phyloP scores from a whole-genome alignment of 2,113 vertebrate species.

The Dolichotis patagonum region DNA sequence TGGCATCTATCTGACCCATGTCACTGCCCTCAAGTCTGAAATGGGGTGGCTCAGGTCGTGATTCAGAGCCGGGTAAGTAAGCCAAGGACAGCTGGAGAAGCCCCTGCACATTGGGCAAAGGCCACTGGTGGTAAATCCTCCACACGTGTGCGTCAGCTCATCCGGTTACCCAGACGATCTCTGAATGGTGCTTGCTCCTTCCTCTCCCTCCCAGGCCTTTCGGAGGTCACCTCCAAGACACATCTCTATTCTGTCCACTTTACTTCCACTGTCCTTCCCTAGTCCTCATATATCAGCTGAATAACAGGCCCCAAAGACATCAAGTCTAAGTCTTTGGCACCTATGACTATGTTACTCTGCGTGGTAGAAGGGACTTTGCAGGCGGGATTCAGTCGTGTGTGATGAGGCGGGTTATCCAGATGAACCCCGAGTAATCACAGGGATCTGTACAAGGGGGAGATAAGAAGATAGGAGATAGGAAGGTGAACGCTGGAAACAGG shows the following conservation, averaged over 20 bases:
- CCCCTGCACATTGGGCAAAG: neutral
- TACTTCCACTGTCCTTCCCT: neutral
- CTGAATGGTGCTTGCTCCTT: too few species aligned
- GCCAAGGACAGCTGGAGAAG: neutral
- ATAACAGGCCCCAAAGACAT: neutral
- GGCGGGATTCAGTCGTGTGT: neutral
- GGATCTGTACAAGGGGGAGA: neutral
- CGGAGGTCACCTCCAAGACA: neutral
- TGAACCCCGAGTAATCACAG: neutral
- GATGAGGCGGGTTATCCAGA: neutral
- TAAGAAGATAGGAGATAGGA: too few species aligned
- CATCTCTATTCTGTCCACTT: neutral
- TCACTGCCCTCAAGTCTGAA: neutral
- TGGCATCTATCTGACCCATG: neutral
- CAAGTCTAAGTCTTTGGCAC: neutral
- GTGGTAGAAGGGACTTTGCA: neutral
- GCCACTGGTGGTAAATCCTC: neutral
- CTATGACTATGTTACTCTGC: neutral
- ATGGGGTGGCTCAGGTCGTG: neutral
- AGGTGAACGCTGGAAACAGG: too few species aligned
- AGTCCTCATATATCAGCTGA: too few species aligned
- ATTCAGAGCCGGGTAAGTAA: neutral
- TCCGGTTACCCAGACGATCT: neutral
- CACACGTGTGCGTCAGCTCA: neutral
- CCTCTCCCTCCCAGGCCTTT: neutral